Conservation (phyloP, 1,140 invertebrate genomes). For the Leptoteleia sp. region DNA sequence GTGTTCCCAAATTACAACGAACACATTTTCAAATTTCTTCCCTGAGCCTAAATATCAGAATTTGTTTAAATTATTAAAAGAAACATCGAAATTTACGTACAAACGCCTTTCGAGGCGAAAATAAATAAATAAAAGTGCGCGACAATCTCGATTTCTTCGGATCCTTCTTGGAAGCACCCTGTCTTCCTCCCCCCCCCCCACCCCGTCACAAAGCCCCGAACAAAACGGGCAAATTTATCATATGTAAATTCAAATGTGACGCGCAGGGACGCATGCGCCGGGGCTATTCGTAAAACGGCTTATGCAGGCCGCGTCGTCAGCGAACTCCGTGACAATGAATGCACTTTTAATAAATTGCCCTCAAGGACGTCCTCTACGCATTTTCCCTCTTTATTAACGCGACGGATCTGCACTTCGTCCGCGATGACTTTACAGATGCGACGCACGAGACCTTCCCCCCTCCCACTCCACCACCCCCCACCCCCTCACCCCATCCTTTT, state of each 20-base stretch:
- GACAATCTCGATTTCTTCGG: conserved; percentile 9
- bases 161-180: conserved; percentile 1
- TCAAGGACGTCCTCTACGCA: conserved; percentile 69
- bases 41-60: too few relatives aligned
- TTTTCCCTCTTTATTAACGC: conserved; percentile 66
- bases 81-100: too few relatives aligned
- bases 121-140: too few relatives aligned
- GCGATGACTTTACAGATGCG: conserved; percentile 60
- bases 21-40: too few relatives aligned
- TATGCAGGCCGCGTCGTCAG: conserved; percentile 72
- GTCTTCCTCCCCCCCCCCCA: background rate
- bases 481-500: too few relatives aligned
- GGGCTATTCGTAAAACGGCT: conserved; percentile 62
- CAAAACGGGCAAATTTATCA: conserved; percentile 47
- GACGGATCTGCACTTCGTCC: conserved; percentile 59
- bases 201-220: conserved; percentile 29
- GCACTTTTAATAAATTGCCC: conserved; percentile 79
- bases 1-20: too few relatives aligned
- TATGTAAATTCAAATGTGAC: conserved; percentile 55
- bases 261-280: conserved; percentile 32
- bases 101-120: too few relatives aligned
- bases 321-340: conserved; percentile 75
- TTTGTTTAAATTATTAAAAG: too few relatives aligned
- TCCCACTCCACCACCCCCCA: too few relatives aligned
- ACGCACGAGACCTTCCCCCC: conserved; percentile 36